Evolutionary conservation across 92 coral and sea anemone genomes (phyloP).

Genomic region (Phenganax subtilis): DNA sequence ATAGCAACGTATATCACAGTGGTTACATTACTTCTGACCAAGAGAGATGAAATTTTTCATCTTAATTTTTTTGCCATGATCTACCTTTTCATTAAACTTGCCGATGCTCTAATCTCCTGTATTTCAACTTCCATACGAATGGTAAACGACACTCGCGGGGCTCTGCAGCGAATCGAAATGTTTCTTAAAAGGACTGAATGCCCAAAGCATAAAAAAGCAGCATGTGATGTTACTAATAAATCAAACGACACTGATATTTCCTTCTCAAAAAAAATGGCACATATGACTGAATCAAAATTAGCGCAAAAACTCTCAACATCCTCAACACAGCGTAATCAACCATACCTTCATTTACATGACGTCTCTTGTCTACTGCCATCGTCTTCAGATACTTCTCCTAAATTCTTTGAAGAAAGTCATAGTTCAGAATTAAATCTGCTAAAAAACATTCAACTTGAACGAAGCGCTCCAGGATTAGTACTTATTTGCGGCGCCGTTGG

Average conservation of each 20-base stretch:
- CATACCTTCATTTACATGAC: background rate
- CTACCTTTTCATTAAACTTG: background rate
- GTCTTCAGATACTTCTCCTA: background rate
- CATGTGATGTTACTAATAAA: background rate
- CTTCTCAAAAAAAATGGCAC: too few species aligned
- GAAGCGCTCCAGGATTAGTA: conserved; percentile 9
- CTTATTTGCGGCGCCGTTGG: conserved; percentile 36
- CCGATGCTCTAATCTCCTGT: background rate
- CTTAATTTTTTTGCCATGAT: conserved; percentile 12
- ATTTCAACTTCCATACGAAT: conserved; percentile 5
- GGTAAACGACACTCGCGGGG: background rate
- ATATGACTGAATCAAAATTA: background rate
- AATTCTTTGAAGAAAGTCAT: background rate
- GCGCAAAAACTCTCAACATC: background rate
- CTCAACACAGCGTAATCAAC: background rate
- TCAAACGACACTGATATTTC: background rate
- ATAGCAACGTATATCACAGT: conserved; percentile 2
- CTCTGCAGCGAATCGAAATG: conserved; percentile 6
- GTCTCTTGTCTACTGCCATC: background rate
- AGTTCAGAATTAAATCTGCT: background rate
- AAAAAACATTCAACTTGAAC: background rate
- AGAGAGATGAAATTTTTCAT: background rate
- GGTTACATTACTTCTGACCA: background rate
- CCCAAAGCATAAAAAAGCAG: background rate
- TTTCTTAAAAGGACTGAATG: background rate